Conservation (phyloP, 2,888 invertebrate species). For the Drosophila heteroneura region DNA sequence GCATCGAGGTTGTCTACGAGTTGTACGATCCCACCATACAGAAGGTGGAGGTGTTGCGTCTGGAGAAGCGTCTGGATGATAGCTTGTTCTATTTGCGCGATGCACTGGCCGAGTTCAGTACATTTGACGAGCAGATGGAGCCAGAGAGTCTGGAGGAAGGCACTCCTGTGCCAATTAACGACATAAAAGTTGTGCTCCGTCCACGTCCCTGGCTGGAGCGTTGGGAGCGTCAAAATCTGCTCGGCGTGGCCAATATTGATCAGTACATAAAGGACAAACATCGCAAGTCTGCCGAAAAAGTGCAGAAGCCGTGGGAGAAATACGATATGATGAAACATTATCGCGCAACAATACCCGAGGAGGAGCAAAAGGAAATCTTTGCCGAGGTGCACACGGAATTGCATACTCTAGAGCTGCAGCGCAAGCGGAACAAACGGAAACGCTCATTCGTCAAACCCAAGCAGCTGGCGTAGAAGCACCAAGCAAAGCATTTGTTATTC, state of each 20-base stretch:
- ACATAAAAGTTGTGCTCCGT: slow-evolving; percentile 90
- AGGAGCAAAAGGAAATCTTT: slow-evolving; percentile 94
- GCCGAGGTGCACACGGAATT: slow-evolving; percentile 92
- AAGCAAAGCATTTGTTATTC: slow-evolving; percentile 47
- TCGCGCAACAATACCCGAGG: slow-evolving; percentile 94
- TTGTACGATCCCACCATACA: slow-evolving; percentile 97
- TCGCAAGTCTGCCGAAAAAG: slow-evolving; percentile 87
- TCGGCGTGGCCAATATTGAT: slow-evolving; percentile 90
- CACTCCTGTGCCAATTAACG: slow-evolving; percentile 91
- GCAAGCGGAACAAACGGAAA: slow-evolving; percentile 88
- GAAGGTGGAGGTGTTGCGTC: slow-evolving; percentile 94
- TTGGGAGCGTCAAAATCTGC: slow-evolving; percentile 93
- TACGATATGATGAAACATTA: slow-evolving; percentile 97
- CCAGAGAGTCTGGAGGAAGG: slow-evolving; percentile 92
- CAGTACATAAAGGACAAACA: slow-evolving; percentile 87
- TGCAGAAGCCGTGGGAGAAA: slow-evolving; percentile 93
- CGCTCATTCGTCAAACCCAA: slow-evolving; percentile 88
- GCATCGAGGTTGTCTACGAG: slow-evolving; percentile 88
- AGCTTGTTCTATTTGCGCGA: slow-evolving; percentile 95
- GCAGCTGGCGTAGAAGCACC: slow-evolving; percentile 84
- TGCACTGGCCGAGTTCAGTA: slow-evolving; percentile 95
- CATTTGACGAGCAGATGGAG: slow-evolving; percentile 96
- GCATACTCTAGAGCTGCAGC: slow-evolving; percentile 89
- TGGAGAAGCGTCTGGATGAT: slow-evolving; percentile 97
- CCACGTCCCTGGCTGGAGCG: slow-evolving; percentile 95